Base-by-base conservation (phyloP, 2,113 vertebrate species). In the Chitala chitala region DNA sequence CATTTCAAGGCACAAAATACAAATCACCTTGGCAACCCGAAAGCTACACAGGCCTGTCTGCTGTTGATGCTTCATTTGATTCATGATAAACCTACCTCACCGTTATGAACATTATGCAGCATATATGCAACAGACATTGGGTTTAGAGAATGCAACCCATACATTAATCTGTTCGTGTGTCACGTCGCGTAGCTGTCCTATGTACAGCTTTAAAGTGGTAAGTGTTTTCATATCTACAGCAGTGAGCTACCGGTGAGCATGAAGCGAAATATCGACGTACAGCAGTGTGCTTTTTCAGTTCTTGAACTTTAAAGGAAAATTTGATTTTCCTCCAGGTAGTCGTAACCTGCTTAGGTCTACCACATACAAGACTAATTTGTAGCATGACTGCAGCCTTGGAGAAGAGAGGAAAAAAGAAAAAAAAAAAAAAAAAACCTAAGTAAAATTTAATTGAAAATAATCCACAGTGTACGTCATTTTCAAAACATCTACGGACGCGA, bases 1-100 rank as follows among this genome's bases (percentile, higher is more conserved):
- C 64, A 68, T 24, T 29, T 68, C 64, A 68, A 68, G 64, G 64
- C 24, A 24, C 64, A 44, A 68, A 44, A 68, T 17, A 68, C 64
- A 26, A 68, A 68, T 68, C 64, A 66, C 64, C 64, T 3, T 36
- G 15, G 42, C 40, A 29, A 68, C 26, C 40, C 15, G 20, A 5
- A 38, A 38, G 63, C 36, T 26, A 24, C 42, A 22, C 22, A 15
- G 40, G 26, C n/a, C 42, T 68, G 64, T 24, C 40, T 42, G n/a
- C 38, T 46, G 64, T 68, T 22, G 15, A 38, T 31, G 63, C 63
- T n/a, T 65, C 38, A 68, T 44, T 46, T 5, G 22, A 26, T 26
- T 46, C 40, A 24, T 44, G 42, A 68, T 68, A 22, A 26, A 46
- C 63, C 63, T 42, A 17, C n/a, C 38, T 48, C 64, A 46, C 24